These are phyloP conservation scores for Oscheius sp. DNA, from an alignment of 2,888 invertebrate genomes.

Conservation along the genomic window DNA sequence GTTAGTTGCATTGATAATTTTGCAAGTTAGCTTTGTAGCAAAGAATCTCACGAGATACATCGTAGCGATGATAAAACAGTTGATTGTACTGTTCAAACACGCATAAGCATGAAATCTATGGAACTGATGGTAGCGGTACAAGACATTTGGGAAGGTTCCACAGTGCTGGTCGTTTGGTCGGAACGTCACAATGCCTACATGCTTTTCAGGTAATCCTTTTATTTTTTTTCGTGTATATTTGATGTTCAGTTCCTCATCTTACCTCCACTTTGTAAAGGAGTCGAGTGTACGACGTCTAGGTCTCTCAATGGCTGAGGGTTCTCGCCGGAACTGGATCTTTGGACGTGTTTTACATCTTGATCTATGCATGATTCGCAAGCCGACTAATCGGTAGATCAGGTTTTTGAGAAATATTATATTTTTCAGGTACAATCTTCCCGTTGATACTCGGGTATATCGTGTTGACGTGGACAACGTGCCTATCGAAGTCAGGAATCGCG, in stretches of 20 bases:
- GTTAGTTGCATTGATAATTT: not conserved
- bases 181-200: conserved; percentile 59
- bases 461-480: conserved; percentile 62
- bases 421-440: conserved; percentile 65
- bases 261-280: conserved; percentile 65
- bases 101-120: conserved; percentile 27
- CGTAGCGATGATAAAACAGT: conserved; percentile 9
- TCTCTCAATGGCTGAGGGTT: conserved; percentile 36
- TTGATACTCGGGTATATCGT: conserved; percentile 65
- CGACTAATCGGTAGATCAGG: conserved; percentile 57
- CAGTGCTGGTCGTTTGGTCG: conserved; percentile 66
- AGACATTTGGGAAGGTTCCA: conserved; percentile 60
- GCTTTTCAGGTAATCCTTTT: conserved; percentile 56
- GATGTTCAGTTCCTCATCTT: conserved; percentile 49
- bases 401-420: not conserved
- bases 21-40: not conserved
- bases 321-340: conserved; percentile 59
- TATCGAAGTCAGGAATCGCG: conserved; percentile 28
- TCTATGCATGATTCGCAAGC: conserved; percentile 65
- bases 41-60: conserved; percentile 6
- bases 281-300: conserved; percentile 58
- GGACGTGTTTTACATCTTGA: conserved; percentile 58
- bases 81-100: conserved; percentile 18
- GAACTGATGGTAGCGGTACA: conserved; percentile 47
- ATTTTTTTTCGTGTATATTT: not conserved